These are phyloP conservation scores for Drosophila suzukii DNA, from an alignment of 1,140 invertebrate genomes.

Conservation along the genomic window DNA sequence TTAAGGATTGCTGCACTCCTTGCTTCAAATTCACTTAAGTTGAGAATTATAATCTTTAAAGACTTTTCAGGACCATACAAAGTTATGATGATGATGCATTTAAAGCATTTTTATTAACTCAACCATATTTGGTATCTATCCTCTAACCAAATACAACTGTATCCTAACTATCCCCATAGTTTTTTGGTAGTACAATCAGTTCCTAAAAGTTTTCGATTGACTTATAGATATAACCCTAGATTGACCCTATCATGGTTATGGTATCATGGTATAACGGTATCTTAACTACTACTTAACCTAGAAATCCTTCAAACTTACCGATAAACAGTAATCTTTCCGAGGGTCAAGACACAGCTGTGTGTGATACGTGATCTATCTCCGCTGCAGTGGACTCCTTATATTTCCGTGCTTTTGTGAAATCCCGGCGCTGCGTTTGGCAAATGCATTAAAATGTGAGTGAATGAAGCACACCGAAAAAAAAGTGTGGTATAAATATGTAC, in stretches of 20 bases:
- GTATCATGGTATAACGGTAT: no score
- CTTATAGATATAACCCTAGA: no score
- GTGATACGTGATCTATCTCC: neutral
- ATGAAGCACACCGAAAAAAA: constrained; percentile 3
- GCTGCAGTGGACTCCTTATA: constrained; percentile 1
- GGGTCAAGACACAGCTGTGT: constrained; percentile 4
- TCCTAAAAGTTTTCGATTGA: no score
- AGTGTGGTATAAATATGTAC: constrained; percentile 11
- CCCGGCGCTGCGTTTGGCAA: constrained; percentile 19
- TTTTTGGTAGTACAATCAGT: no score
- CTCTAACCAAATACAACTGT: no score
- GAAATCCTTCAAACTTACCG: constrained; percentile 15
- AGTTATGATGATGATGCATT: no score
- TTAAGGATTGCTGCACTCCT: neutral
- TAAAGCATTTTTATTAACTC: no score
- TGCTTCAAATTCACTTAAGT: neutral
- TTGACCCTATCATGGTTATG: no score
- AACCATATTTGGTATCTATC: no score
- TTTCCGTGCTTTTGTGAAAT: constrained; percentile 8
- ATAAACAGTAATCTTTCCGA: constrained; percentile 22
- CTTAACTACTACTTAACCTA: neutral
- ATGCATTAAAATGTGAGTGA: constrained; percentile 27
- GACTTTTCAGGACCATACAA: no score
- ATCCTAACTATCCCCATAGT: no score
- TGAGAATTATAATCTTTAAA: no score